Evolutionary conservation across 2,888 invertebrate genomes (phyloP).

Genomic region (Eupeodes latifasciatus): DNA sequence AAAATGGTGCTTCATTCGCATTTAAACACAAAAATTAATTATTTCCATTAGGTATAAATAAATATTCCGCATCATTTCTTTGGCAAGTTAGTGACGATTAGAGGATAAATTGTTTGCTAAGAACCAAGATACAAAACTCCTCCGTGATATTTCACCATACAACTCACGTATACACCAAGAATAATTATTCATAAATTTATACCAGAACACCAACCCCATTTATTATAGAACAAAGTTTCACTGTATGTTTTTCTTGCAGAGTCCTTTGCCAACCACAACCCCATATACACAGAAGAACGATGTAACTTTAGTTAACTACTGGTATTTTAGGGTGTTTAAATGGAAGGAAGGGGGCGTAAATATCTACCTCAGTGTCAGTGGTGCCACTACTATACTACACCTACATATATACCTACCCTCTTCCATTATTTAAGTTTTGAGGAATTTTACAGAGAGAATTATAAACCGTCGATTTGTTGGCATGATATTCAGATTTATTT

Average conservation of each 20-base stretch:
- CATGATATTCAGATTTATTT: constrained; percentile 67
- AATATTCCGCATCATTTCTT: background rate
- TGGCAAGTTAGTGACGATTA: background rate
- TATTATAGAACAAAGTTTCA: constrained; percentile 1
- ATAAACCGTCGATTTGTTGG: constrained; percentile 71
- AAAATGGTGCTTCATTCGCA: no score
- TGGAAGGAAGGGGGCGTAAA: no score
- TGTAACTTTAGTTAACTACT: no score
- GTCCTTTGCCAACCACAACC: background rate
- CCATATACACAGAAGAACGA: no score
- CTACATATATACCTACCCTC: no score
- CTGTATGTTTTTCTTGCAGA: background rate
- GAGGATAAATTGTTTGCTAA: background rate
- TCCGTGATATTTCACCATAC: background rate
- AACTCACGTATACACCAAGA: background rate
- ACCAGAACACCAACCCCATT: background rate
- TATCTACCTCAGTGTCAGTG: no score
- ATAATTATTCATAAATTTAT: constrained; percentile 21
- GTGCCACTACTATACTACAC: no score
- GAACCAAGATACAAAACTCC: background rate
- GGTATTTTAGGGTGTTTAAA: no score
- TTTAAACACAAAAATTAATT: no score
- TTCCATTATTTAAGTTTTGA: constrained; percentile 25
- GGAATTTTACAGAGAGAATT: constrained; percentile 54
- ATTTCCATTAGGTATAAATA: background rate